phyloP scores from a whole-genome alignment of 2,888 invertebrate species.

The Zygothrica quintamaculata region DNA sequence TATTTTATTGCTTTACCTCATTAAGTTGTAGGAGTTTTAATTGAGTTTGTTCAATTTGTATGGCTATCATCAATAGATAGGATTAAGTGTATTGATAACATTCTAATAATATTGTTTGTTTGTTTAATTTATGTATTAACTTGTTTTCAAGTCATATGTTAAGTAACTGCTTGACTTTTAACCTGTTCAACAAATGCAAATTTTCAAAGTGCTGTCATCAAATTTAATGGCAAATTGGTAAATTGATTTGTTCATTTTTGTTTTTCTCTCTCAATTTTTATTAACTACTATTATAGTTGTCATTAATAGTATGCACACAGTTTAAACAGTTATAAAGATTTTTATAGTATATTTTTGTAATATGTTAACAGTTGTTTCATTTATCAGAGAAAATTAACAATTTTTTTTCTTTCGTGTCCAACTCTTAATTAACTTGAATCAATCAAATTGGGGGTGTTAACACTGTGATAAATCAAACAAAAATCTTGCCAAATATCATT shows the following conservation, averaged over 20 bases:
- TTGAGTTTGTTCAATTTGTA: conserved; percentile 61
- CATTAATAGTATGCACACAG: conserved; percentile 17
- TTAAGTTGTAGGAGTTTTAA: conserved; percentile 70
- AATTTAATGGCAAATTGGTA: conserved; percentile 28
- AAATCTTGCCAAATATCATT: not conserved
- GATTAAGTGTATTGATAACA: conserved; percentile 50
- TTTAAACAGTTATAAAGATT: not conserved
- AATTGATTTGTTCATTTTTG: conserved; percentile 40
- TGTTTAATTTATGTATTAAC: conserved; percentile 50
- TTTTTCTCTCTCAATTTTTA: too few relatives aligned
- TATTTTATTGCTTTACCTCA: conserved; percentile 32
- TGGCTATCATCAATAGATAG: conserved; percentile 43
- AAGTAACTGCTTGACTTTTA: conserved; percentile 43
- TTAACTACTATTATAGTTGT: too few relatives aligned
- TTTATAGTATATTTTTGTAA: not conserved
- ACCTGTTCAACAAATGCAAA: conserved; percentile 33
- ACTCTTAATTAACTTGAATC: conserved; percentile 27
- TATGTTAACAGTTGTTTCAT: conserved; percentile 8
- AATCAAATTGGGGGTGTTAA: conserved; percentile 16
- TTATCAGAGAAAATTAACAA: conserved; percentile 12
- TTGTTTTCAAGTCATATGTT: conserved; percentile 19
- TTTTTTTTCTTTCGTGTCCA: conserved; percentile 15
- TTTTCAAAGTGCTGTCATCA: conserved; percentile 25
- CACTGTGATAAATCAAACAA: conserved; percentile 7
- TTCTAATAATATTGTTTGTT: conserved; percentile 63